Evolutionary conservation across 2,113 vertebrate genomes (phyloP).

Genomic region (Spea bombifrons): DNA sequence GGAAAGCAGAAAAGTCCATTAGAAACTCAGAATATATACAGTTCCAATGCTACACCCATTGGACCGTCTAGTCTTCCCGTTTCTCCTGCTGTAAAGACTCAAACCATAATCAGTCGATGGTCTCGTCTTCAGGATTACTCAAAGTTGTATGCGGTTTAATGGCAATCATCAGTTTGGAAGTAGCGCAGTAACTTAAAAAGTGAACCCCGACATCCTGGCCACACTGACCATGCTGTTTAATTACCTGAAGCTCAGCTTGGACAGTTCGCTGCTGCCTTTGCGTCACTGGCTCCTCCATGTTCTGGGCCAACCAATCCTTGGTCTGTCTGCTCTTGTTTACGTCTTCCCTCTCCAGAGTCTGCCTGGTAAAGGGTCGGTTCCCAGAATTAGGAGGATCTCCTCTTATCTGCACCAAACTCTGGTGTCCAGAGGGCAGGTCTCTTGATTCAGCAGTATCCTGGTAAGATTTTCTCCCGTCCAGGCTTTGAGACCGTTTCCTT

Average conservation of each 20-base stretch:
- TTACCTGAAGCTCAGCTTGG: conserved; percentile 71
- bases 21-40: neutral
- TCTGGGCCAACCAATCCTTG: conserved; percentile 54
- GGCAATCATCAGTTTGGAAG: no score
- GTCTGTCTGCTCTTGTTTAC: conserved; percentile 47
- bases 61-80: no score
- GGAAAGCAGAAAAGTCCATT: conserved; percentile 45
- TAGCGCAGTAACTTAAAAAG: no score
- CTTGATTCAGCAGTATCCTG: fast-evolving
- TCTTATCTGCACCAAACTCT: neutral
- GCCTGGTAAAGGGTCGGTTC: neutral
- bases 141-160: no score
- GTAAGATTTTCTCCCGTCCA: conserved; percentile 53
- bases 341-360: neutral
- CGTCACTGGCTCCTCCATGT: conserved; percentile 45
- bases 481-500: conserved; percentile 66
- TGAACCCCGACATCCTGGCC: no score
- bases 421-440: conserved; percentile 13
- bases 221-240: no score
- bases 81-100: no score
- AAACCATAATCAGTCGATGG: no score
- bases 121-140: no score
- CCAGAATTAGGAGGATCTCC: fast-evolving
- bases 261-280: conserved; percentile 51
- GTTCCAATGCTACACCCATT: no score